phyloP scores from a whole-genome alignment of 2,113 vertebrate genomes.

The Proteles cristata region DNA sequence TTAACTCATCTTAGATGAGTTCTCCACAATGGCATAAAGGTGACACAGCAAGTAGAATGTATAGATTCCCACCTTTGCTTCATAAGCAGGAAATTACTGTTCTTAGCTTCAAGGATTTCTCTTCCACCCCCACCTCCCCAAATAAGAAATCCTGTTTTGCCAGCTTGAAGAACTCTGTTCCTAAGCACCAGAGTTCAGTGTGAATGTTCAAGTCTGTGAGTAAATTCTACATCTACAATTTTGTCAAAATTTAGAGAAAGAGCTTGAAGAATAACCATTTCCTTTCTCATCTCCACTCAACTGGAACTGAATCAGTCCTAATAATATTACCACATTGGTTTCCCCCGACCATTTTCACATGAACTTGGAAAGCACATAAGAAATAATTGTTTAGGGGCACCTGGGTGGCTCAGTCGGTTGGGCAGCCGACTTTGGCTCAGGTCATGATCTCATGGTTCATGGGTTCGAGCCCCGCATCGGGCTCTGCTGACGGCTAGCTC shows the following conservation, averaged over 20 bases:
- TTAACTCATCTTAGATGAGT: not conserved
- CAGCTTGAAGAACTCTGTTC: not conserved
- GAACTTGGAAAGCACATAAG: slow-evolving; percentile 13
- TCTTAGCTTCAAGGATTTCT: slow-evolving; percentile 13
- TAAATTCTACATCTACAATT: slow-evolving; percentile 24
- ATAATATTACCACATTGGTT: not conserved
- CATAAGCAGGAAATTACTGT: slow-evolving; percentile 22
- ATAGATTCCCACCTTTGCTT: slow-evolving; percentile 44
- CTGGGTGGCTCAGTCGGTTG: no score
- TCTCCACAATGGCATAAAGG: not conserved
- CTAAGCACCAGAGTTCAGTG: not conserved
- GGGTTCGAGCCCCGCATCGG: no score
- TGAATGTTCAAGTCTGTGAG: not conserved
- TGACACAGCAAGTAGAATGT: not conserved
- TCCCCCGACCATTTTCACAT: not conserved
- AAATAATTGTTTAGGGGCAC: not conserved
- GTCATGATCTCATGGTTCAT: no score
- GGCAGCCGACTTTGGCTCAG: no score
- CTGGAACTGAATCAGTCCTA: not conserved
- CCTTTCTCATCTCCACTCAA: not conserved
- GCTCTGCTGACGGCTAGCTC: no score
- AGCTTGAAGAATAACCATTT: not conserved
- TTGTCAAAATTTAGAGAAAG: slow-evolving; percentile 46
- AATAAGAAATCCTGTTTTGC: slow-evolving; percentile 47
- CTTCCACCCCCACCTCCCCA: not conserved